phyloP scores from a whole-genome alignment of 2,113 vertebrate genomes.

The Hippocampus abdominalis region DNA sequence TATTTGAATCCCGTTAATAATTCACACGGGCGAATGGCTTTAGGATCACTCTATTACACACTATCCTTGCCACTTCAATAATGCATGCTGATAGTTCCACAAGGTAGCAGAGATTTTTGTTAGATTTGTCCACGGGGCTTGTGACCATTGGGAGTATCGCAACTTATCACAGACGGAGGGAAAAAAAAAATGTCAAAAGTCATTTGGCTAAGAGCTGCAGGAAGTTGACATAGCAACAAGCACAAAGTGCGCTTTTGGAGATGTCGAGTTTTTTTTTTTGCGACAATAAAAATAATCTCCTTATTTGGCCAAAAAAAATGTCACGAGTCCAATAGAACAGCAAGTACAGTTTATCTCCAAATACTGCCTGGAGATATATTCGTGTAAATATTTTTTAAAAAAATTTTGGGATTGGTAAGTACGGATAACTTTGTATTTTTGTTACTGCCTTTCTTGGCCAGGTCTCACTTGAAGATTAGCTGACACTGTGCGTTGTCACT shows the following conservation, averaged over 20 bases:
- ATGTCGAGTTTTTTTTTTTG: background rate
- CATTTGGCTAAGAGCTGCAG: constrained; percentile 34
- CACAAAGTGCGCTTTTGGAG: background rate
- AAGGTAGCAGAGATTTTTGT: constrained; percentile 75
- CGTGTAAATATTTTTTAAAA: too few relatives aligned
- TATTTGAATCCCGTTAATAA: constrained; percentile 81
- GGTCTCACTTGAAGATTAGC: too few relatives aligned
- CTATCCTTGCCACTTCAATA: constrained; percentile 79
- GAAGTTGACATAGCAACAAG: constrained; percentile 5
- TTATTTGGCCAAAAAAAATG: background rate
- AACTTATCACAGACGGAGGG: constrained; percentile 37
- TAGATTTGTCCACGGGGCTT: constrained; percentile 70
- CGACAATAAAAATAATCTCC: background rate
- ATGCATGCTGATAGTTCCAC: constrained; percentile 79
- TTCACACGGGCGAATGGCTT: constrained; percentile 77
- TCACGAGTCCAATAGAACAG: too few relatives aligned
- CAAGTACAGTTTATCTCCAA: too few relatives aligned
- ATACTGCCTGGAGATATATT: too few relatives aligned
- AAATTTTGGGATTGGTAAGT: too few relatives aligned
- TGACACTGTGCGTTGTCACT: too few relatives aligned
- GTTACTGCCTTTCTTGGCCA: too few relatives aligned
- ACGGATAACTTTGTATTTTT: too few relatives aligned
- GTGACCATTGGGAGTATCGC: constrained; percentile 51
- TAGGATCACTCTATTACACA: constrained; percentile 82
- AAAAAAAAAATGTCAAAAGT: constrained; percentile 16